phyloP scores from a whole-genome alignment of 2,113 vertebrate species.

The Embiotoca jacksoni region DNA sequence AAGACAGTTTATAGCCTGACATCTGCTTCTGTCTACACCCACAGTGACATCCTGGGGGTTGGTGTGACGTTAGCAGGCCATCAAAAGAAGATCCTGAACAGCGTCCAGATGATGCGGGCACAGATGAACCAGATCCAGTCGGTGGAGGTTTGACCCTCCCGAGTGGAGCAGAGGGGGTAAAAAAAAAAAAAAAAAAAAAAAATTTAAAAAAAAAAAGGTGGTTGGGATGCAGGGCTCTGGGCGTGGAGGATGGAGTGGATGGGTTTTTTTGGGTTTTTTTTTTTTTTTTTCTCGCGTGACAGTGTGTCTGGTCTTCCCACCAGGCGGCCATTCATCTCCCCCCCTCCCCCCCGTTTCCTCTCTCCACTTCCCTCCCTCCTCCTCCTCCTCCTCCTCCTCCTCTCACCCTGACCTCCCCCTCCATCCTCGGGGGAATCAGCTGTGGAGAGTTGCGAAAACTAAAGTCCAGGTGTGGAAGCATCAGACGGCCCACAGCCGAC shows the following conservation, averaged over 20 bases:
- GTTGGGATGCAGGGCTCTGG: conserved; percentile 52
- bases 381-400: conserved; percentile 2
- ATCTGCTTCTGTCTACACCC: conserved; percentile 65
- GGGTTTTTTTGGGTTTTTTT: neutral
- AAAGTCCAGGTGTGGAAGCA: conserved; percentile 36
- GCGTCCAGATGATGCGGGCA: conserved; percentile 99
- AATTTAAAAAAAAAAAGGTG: conserved; percentile 21
- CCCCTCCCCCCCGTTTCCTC: conserved; percentile 31
- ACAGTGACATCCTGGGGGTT: conserved; percentile 96
- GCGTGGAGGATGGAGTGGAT: conserved; percentile 69
- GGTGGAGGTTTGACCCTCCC: conserved; percentile 94
- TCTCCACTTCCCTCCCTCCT: conserved; percentile 39
- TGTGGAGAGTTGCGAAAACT: conserved; percentile 32
- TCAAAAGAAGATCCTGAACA: conserved; percentile 99
- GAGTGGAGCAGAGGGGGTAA: conserved; percentile 32
- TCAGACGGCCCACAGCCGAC: conserved; percentile 34
- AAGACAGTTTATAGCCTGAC: conserved; percentile 32
- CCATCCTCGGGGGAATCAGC: conserved; percentile 50
- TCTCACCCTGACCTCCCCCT: conserved; percentile 45
- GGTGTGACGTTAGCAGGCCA: conserved; percentile 98
- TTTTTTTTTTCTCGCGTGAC: conserved; percentile 57
- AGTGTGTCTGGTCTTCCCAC: conserved; percentile 74
- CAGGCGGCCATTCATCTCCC: conserved; percentile 65
- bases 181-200: neutral
- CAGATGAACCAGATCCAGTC: conserved; percentile 99